phyloP scores from a whole-genome alignment of 1,140 invertebrate genomes.

The Eumeta japonica region DNA sequence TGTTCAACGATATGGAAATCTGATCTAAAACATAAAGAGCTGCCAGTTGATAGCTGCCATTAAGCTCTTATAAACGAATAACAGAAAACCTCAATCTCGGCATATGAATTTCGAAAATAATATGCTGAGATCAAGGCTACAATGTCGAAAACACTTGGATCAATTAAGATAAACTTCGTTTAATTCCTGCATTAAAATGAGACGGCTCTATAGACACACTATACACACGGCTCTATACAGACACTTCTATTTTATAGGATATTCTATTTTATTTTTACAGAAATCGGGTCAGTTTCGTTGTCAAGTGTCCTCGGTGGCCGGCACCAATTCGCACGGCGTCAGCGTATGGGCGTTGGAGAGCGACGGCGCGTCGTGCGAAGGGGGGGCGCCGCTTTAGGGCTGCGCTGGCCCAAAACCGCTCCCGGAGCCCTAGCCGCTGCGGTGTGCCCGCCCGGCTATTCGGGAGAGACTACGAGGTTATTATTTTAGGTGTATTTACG shows the following conservation, averaged over 20 bases:
- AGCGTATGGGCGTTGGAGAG: constrained; percentile 39
- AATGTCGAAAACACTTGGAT: too few relatives aligned
- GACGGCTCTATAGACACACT: not conserved
- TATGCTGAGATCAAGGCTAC: not conserved
- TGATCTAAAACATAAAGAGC: too few relatives aligned
- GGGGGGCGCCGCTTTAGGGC: constrained; percentile 32
- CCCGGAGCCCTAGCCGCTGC: constrained; percentile 42
- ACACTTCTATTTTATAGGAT: not conserved
- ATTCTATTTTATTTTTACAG: constrained; percentile 29
- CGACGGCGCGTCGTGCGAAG: constrained; percentile 33
- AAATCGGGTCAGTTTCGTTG: constrained; percentile 53
- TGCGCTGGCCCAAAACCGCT: constrained; percentile 48
- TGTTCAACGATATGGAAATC: too few relatives aligned
- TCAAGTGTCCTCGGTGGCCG: constrained; percentile 50
- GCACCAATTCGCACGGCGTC: constrained; percentile 39
- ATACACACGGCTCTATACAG: not conserved
- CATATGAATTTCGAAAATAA: constrained; percentile 1
- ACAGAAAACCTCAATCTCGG: constrained; percentile 4
- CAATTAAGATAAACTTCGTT: not conserved
- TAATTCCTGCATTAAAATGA: not conserved
- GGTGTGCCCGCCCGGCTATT: constrained; percentile 41
- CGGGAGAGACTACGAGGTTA: constrained; percentile 41
- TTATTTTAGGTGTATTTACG: not conserved
- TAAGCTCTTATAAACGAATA: too few relatives aligned
- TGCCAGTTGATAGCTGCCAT: too few relatives aligned